Evolutionary conservation across 2,888 invertebrate genomes (phyloP), one percentile per base, ranked within the genome.

Genomic region (Boloria euphrosyne): DNA sequence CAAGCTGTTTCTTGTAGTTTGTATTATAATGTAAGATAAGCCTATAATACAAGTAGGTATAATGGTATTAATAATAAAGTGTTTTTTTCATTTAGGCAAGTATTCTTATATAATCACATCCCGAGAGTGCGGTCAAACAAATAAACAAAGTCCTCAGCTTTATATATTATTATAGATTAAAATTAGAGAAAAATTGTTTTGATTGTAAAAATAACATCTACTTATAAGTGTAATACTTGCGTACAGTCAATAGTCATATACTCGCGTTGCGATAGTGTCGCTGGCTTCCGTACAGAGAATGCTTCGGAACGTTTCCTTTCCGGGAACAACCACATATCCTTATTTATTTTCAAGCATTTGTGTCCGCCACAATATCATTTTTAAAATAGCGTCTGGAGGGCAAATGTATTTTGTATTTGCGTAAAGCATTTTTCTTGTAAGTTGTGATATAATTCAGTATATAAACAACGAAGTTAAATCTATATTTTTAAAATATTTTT

Each of bases 291-390:
- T 31, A 16, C 38, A 6, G 59, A 70, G 75, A 76, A 69, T 64
- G 66, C 61, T 53, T 61, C 61, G 58, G 55, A 66, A 66, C 60
- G 66, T 55, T 51, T 60, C 55, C 53, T 49, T 60, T 46, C 60
- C 59, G 58, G 64, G 53, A 67, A 66, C 60, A 62, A 62, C 59
- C 62, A 70, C 69, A 66, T 62, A 69, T 68, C 67, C 70, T 64
- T 70, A 70, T 72, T 70, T 72, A 70, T 72, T 70, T 67, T 64
- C 66, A 66, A 59, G 59, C 49, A 59, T 59, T 59, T 38, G 31
- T n/a, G 59, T 38, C 59, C 17, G 47, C 49, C 7, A 50, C 49
- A 49, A 50, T 59, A 38, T 31, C 18, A 59, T 59, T 59, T 49
- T 50, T 59, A 50, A 59, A 59, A 50, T 59, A 38, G 46, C 47